Conservation (phyloP, 2,888 invertebrate genomes). For the Chaetogeoica ovagalla region DNA sequence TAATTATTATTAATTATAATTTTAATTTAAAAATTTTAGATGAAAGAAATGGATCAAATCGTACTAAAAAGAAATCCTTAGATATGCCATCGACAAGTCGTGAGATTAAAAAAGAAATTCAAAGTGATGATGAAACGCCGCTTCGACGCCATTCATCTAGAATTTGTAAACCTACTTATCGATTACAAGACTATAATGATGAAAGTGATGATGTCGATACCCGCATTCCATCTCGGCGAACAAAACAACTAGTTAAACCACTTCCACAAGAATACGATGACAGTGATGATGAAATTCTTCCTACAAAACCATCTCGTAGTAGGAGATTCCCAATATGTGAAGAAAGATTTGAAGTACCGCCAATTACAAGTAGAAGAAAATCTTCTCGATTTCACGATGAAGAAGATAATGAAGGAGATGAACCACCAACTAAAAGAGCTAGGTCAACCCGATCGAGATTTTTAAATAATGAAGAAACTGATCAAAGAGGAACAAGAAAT, state of each 20-base stretch:
- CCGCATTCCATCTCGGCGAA: not conserved
- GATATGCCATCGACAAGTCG: slow-evolving; percentile 36
- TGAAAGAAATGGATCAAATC: slow-evolving; percentile 36
- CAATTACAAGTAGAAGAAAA: slow-evolving; percentile 42
- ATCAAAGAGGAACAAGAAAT: slow-evolving; percentile 46
- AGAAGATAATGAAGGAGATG: slow-evolving; percentile 27
- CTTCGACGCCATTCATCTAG: slow-evolving; percentile 42
- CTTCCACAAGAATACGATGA: slow-evolving; percentile 30
- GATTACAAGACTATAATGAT: slow-evolving; percentile 56
- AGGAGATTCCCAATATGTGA: not conserved
- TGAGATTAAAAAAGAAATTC: slow-evolving; percentile 52
- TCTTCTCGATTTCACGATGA: slow-evolving; percentile 19
- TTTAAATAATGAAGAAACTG: slow-evolving; percentile 18
- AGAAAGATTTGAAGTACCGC: slow-evolving; percentile 46
- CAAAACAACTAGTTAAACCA: slow-evolving; percentile 25
- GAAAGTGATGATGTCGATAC: slow-evolving; percentile 54
- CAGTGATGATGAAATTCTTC: slow-evolving; percentile 44
- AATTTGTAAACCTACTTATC: slow-evolving; percentile 49
- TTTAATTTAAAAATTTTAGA: slow-evolving; percentile 31
- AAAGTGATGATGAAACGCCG: slow-evolving; percentile 36
- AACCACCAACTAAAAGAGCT: not conserved
- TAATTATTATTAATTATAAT: not conserved
- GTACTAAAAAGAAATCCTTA: slow-evolving; percentile 14
- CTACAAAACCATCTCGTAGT: slow-evolving; percentile 25
- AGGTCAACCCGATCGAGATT: slow-evolving; percentile 16